Conservation (phyloP, 64 coral and sea anemone species). For the Stichodactyla helianthus region DNA sequence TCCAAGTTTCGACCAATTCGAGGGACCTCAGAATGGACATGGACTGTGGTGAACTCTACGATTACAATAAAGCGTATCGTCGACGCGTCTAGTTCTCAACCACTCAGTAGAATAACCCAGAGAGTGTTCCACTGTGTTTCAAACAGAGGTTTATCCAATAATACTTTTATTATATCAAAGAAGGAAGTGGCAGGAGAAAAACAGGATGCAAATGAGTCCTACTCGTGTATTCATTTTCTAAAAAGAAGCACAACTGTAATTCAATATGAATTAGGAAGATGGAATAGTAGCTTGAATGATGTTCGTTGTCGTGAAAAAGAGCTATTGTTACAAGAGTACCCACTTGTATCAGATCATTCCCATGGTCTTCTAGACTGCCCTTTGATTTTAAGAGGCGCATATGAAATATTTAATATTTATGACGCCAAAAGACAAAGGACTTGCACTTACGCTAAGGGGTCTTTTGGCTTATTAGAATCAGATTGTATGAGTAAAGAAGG, state of each 20-base stretch:
- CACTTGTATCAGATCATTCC: constrained; percentile 27
- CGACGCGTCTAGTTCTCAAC: neutral
- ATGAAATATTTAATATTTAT: constrained; percentile 37
- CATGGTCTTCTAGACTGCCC: constrained; percentile 32
- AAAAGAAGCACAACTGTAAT: constrained; percentile 38
- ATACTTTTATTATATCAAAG: constrained; percentile 47
- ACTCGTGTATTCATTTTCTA: constrained; percentile 37
- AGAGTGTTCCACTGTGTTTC: constrained; percentile 10
- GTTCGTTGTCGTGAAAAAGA: constrained; percentile 5
- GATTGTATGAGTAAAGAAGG: constrained; percentile 75
- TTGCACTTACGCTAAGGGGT: constrained; percentile 10
- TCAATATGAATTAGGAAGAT: constrained; percentile 6
- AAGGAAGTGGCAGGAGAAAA: neutral
- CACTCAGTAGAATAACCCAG: neutral
- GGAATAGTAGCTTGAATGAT: constrained; percentile 10
- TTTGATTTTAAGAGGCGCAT: constrained; percentile 18
- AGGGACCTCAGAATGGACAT: neutral
- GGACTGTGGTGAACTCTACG: constrained; percentile 5
- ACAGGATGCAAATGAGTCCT: constrained; percentile 12
- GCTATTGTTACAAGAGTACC: neutral
- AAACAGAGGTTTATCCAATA: neutral
- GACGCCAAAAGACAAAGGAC: constrained; percentile 12
- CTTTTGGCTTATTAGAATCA: constrained; percentile 48
- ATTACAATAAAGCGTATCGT: neutral
- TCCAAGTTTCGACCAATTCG: constrained; percentile 10